Percentiles rank a stretch among this genome's conserved stretches.
phyloP scores from a whole-genome alignment of 1,140 invertebrate genomes.

The Drusus annulatus region DNA sequence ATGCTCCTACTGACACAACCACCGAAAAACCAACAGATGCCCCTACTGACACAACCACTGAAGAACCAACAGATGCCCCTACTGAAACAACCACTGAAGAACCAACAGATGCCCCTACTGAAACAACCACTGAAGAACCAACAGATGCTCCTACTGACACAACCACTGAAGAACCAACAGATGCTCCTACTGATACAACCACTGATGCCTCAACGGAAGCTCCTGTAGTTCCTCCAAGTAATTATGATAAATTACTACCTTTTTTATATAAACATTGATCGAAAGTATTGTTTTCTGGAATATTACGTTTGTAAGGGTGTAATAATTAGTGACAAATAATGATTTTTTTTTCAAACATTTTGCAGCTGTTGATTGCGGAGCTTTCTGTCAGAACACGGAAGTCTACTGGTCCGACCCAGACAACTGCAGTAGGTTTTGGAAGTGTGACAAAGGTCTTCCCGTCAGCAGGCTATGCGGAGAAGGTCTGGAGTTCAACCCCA shows the following conservation, averaged over 20 bases:
- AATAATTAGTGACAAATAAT: too few species aligned
- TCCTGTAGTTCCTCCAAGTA: background rate
- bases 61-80: background rate
- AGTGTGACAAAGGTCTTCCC: constrained; percentile 11
- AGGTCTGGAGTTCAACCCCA: constrained; percentile 18
- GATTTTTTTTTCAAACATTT: too few species aligned
- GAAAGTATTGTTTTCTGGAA: too few species aligned
- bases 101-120: background rate
- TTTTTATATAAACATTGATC: too few species aligned
- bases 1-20: background rate
- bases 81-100: background rate
- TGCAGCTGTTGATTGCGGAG: too few species aligned
- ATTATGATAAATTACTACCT: background rate
- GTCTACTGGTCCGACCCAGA: constrained; percentile 34
- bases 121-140: background rate
- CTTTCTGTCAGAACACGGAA: constrained; percentile 22
- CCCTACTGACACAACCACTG: constrained; percentile 4
- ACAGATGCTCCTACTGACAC: background rate
- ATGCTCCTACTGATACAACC: constrained; percentile 1
- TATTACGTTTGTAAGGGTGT: too few species aligned
- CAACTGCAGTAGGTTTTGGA: constrained; percentile 39
- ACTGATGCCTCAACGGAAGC: background rate
- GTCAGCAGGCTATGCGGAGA: constrained; percentile 12
- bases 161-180: background rate
- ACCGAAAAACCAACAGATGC: too few species aligned